Base-by-base conservation (phyloP, 2,113 vertebrate genomes). In the Prochilodus magdalenae region DNA sequence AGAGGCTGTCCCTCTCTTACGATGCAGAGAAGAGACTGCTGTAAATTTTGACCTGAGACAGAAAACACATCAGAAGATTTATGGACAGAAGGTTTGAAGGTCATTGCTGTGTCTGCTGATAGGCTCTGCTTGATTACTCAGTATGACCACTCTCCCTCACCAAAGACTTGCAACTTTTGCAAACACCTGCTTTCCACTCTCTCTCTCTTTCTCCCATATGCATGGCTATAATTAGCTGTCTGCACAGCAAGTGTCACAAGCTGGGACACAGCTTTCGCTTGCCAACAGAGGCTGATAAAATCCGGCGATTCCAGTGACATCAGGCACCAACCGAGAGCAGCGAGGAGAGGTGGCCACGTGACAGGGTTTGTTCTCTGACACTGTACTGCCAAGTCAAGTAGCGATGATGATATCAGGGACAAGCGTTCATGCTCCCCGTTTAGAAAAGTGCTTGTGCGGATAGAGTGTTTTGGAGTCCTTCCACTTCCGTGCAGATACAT, bases 221-320 rank as follows among this genome's bases (percentile, higher is more conserved):
- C 81, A 60, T 53, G 57, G 83, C 84, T 92, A 91, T 90, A 89
- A 92, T 92, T 92, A 91, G 91, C 90, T 85, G 79, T 82, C 88
- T 75, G 73, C 83, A 85, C 62, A 88, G 86, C 59, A 76, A 87
- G 80, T 89, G 86, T 92, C 88, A 86, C 87, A 86, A 86, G 89
- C 87, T 89, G 84, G 80, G 73, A 89, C 89, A 86, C 81, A 78
- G 87, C 60, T 73, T 86, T 83, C 71, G 84, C 85, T 79, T 87
- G 83, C 89, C 88, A 86, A 86, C 44, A 57, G 86, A 88, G 75
- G 81, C 83, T 83, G 85, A 90, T 88, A 85, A 87, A 85, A 83
- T 75, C 84, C 60, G 5, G 70, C 80, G 73, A 59, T 79, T 88
- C 36, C 73, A 86, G 76, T 81, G 84, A 86, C 76, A 47, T 75